phyloP scores from a whole-genome alignment of 2,888 invertebrate species.

The Lingula anatina region DNA sequence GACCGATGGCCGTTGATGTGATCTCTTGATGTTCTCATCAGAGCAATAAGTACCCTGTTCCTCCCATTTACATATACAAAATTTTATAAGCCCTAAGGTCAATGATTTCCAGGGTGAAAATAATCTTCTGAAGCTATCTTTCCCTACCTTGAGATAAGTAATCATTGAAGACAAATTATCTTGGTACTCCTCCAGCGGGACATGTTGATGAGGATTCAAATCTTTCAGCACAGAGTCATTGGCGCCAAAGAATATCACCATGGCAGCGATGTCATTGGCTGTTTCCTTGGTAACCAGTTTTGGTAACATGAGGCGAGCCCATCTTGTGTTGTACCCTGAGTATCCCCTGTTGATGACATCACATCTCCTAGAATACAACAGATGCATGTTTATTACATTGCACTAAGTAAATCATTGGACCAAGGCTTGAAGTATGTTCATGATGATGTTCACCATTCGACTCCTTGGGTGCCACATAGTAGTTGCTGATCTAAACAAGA shows the following conservation, averaged over 20 bases:
- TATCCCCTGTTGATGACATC: conserved; percentile 48
- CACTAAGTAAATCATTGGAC: too few relatives aligned
- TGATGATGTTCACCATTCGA: too few relatives aligned
- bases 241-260: conserved; percentile 44
- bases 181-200: conserved; percentile 42
- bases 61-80: too few relatives aligned
- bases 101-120: too few relatives aligned
- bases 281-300: conserved; percentile 23
- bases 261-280: conserved; percentile 25
- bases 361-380: conserved; percentile 35
- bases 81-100: too few relatives aligned
- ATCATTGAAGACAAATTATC: conserved; percentile 39
- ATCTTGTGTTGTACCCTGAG: conserved; percentile 49
- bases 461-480: too few relatives aligned
- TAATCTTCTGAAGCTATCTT: background rate
- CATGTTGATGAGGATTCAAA: conserved; percentile 36
- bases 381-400: too few relatives aligned
- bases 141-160: conserved; percentile 32
- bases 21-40: too few relatives aligned
- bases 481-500: too few relatives aligned
- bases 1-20: too few relatives aligned
- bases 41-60: too few relatives aligned
- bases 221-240: conserved; percentile 39
- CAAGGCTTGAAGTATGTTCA: too few relatives aligned
- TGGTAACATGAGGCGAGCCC: conserved; percentile 37